A percentile compares a stretch with the other conserved stretches of the same genome.
Evolutionary conservation across 2,888 invertebrate species (phyloP).

Genomic region (Patella ulyssiponensis): DNA sequence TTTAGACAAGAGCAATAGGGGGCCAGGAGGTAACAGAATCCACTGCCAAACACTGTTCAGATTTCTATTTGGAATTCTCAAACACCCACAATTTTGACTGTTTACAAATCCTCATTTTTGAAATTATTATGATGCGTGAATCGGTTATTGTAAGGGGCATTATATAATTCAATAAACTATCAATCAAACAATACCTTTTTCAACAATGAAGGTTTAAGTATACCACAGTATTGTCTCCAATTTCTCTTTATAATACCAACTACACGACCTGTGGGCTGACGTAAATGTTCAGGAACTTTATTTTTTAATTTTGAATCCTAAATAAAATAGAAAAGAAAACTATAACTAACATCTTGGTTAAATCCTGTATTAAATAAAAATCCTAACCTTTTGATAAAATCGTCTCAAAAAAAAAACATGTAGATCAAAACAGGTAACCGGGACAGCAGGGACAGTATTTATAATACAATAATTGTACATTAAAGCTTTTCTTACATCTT

Average conservation of each 20-base stretch:
- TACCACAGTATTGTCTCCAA: conserved; percentile 98
- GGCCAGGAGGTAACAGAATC: too few relatives aligned
- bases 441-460: too few relatives aligned
- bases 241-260: conserved; percentile 97
- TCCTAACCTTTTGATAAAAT: too few relatives aligned
- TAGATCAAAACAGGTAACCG: too few relatives aligned
- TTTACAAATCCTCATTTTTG: background rate
- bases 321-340: conserved; percentile 13
- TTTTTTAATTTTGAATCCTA: conserved; percentile 56
- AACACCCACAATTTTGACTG: background rate
- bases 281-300: conserved; percentile 56
- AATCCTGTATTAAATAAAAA: too few relatives aligned
- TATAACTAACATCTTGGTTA: too few relatives aligned
- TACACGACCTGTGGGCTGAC: conserved; percentile 80
- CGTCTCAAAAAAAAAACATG: too few relatives aligned
- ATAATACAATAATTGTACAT: too few relatives aligned
- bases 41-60: too few relatives aligned
- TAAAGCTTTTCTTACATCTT: conserved; percentile 29
- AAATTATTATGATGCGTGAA: background rate
- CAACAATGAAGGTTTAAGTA: conserved; percentile 84
- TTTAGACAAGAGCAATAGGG: too few relatives aligned
- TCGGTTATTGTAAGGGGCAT: too few relatives aligned
- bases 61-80: too few relatives aligned
- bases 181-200: conserved; percentile 67
- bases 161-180: conserved; percentile 14